Base-by-base conservation (phyloP, 2,888 invertebrate species). In the Iphiclides podalirius region DNA sequence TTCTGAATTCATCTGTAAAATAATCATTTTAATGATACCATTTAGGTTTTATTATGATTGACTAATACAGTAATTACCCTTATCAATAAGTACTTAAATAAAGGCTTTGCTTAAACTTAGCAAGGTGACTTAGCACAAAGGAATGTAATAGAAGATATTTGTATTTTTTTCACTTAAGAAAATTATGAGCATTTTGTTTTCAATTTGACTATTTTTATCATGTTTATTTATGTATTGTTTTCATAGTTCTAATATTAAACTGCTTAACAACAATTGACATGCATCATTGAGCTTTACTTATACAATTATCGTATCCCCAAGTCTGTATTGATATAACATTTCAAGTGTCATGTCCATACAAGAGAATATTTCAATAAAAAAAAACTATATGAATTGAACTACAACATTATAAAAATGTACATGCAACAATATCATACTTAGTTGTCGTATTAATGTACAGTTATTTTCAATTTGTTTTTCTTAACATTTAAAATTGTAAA, bases 101-200 rank as follows among this genome's bases (percentile, higher is more conserved):
- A n/a, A n/a, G 23, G 62, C 54, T 50, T 76, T 75, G 77, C 75
- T 75, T 76, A 31, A 16, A 23, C 14, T 31, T 36, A 28, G 15
- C 11, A 31, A 4, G 20, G 4, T 48, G 51, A 51, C 51, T 51
- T 54, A 54, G 47, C 31, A 42, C 13, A 43, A 47, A 33, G 57
- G 57, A 57, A 57, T 57, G 57, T 53, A 50, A 50, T 41, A 15
- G 31, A n/a, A 31, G 46, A 47, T 47, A 37, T 2, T 41, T 20
- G n/a, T 20, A 4, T 20, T 20, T 15, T 13, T 52, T 54, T 52
- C 54, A 54, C 57, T 34, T 43, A 46, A 34, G n/a, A 44, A 42
- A 42, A 42, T 13, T 17, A 44, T 49, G 49, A 49, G 49, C 49
- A 48, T 43, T 43, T 43, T 1, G 33, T 49, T 43, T 14, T 31